Conservation (phyloP, 2,113 vertebrate species). For the Probosciger aterrimus region DNA sequence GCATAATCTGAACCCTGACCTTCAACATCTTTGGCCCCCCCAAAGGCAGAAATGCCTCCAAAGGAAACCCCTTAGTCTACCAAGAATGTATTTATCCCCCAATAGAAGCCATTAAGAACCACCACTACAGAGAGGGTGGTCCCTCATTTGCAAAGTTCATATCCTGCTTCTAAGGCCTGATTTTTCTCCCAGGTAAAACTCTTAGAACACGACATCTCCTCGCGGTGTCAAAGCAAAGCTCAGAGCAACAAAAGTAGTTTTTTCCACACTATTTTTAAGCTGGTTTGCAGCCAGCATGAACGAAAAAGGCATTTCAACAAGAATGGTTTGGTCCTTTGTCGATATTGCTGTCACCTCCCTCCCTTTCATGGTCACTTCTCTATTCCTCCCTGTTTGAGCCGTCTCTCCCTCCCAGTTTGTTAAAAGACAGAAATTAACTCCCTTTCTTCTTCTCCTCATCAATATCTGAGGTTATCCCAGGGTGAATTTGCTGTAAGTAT, state of each 20-base stretch:
- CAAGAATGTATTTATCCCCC: not conserved
- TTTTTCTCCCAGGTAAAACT: not conserved
- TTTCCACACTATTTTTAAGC: not conserved
- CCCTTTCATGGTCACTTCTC: not conserved
- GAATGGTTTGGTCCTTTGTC: not conserved
- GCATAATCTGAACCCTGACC: not conserved
- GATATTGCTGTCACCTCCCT: not conserved
- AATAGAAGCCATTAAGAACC: not conserved
- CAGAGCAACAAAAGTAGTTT: not conserved
- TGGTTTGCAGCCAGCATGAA: not conserved
- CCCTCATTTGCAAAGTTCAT: not conserved
- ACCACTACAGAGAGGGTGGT: not conserved
- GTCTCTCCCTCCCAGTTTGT: not conserved
- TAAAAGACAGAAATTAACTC: not conserved
- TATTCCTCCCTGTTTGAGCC: not conserved
- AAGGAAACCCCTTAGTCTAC: not conserved
- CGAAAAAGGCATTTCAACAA: not conserved
- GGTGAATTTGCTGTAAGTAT: not conserved
- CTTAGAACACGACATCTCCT: not conserved
- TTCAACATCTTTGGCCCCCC: not conserved
- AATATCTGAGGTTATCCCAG: not conserved
- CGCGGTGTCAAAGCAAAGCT: not conserved
- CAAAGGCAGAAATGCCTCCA: not conserved
- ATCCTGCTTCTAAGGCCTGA: not conserved
- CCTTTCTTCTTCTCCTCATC: not conserved